Base-by-base conservation (phyloP, 1,140 invertebrate species). In the Campoletis sonorensis region DNA sequence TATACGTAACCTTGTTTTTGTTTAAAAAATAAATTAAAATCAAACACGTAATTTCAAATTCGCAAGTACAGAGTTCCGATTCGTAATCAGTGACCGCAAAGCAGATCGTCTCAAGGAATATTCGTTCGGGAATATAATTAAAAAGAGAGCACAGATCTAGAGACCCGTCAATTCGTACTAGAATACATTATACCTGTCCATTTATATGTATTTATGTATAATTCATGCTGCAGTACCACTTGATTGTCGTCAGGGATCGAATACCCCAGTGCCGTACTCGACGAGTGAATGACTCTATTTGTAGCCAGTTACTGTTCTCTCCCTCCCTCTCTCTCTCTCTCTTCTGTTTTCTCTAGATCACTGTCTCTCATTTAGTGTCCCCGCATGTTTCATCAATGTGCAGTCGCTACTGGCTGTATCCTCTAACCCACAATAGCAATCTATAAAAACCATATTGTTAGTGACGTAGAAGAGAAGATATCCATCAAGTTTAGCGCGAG, bases 271-370 rank as follows among this genome's bases (percentile, higher is more conserved):
- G 23, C 23, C n/a, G 61, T 64, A 64, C 61, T 64, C 61, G 61
- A 64, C 23, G 21, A 64, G 23, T 64, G 7, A 64, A 64, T 64
- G 61, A 23, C 61, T 64, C 23, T 64, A 64, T 64, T 64, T 64
- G 61, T 23, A 64, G 61, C 61, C 23, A 13, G 61, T 26, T 23
- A 27, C 23, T 26, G 10, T 16, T 26, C n/a, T 26, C 61, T 64
- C 10, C 4, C n/a, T 64, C n/a, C 8, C 23, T 26, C 8, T 64
- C 58, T 5, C 23, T 13, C n/a, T 4, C 58, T 64, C 61, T 64
- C 23, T 61, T 10, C 30, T 7, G 30, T 33, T 33, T 7, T 27
- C 1, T 64, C 10, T 64, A 23, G 10, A n/a, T n/a, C 23, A 4
- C 61, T 23, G 21, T 26, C n/a, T 26, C 61, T 23, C 61, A n/a